Evolutionary conservation across 2,797 vertebrate genomes (phyloP).

Genomic region (Diceros bicornis): DNA sequence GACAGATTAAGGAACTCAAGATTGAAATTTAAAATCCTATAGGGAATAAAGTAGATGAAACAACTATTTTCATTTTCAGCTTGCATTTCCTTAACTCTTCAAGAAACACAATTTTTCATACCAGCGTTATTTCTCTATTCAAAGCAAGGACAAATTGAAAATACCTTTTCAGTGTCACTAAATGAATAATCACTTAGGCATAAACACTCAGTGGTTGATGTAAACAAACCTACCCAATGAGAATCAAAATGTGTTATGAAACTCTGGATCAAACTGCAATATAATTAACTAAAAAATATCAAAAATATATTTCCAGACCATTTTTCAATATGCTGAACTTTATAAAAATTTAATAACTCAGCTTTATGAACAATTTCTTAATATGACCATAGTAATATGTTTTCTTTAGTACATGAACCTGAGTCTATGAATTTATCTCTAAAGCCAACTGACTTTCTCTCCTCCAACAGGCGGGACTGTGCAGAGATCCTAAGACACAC

Average conservation of each 20-base stretch:
- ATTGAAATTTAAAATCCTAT: background rate
- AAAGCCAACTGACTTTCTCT: background rate
- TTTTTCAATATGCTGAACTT: slow-evolving; percentile 21
- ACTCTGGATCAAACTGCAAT: background rate
- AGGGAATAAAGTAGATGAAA: background rate
- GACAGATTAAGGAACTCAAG: background rate
- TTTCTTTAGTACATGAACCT: background rate
- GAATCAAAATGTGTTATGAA: slow-evolving; percentile 33
- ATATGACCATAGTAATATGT: background rate
- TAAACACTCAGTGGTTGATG: background rate
- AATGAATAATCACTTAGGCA: background rate
- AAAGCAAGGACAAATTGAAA: slow-evolving; percentile 49
- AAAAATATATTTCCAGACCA: background rate
- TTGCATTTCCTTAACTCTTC: slow-evolving; percentile 40
- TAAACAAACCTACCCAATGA: slow-evolving; percentile 40
- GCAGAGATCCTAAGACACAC: background rate
- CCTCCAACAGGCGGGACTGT: background rate
- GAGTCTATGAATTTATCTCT: background rate
- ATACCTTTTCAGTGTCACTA: background rate
- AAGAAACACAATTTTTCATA: slow-evolving; percentile 42
- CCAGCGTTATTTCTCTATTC: slow-evolving; percentile 8
- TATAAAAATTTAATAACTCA: background rate
- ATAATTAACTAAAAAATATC: slow-evolving; percentile 20
- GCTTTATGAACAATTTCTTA: slow-evolving; percentile 26
- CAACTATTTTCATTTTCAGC: background rate